Conservation (phyloP, 2,797 vertebrate species). For the Mastacembelus armatus region DNA sequence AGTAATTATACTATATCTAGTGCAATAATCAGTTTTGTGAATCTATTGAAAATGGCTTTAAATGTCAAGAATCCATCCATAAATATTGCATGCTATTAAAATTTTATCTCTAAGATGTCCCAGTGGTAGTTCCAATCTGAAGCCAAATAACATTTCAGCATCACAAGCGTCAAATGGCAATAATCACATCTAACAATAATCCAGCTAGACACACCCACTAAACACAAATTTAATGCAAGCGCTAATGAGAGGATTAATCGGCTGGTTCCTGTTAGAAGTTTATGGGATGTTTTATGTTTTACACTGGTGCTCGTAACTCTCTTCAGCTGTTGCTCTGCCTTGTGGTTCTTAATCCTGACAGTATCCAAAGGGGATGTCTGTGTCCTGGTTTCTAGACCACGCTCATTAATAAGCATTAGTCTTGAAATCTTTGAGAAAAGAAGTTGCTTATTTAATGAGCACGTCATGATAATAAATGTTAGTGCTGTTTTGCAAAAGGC, state of each 20-base stretch:
- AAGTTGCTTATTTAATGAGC: constrained; percentile 58
- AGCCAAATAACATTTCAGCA: constrained; percentile 58
- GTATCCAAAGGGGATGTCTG: constrained; percentile 66
- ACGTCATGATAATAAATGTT: constrained; percentile 55
- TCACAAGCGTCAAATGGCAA: constrained; percentile 37
- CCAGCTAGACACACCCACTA: constrained; percentile 35
- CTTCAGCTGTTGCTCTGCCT: constrained; percentile 44
- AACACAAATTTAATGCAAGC: constrained; percentile 51
- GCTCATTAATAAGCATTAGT: constrained; percentile 76
- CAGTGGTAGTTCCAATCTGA: constrained; percentile 41
- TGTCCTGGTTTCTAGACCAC: constrained; percentile 62
- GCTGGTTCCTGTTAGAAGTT: constrained; percentile 55
- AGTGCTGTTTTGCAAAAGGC: constrained; percentile 37
- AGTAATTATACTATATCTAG: constrained; percentile 34
- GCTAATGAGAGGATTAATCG: constrained; percentile 73
- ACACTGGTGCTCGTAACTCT: constrained; percentile 46
- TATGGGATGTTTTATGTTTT: constrained; percentile 56
- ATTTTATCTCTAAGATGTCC: constrained; percentile 50
- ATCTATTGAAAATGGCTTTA: constrained; percentile 34
- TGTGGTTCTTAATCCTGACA: constrained; percentile 64
- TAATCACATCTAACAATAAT: constrained; percentile 37
- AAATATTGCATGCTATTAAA: constrained; percentile 43
- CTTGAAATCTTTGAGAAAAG: constrained; percentile 40
- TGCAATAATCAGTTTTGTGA: constrained; percentile 29
- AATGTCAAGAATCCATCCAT: constrained; percentile 49